Evolutionary conservation across 92 coral and sea anemone genomes (phyloP).

Genomic region (Muricea muricata): DNA sequence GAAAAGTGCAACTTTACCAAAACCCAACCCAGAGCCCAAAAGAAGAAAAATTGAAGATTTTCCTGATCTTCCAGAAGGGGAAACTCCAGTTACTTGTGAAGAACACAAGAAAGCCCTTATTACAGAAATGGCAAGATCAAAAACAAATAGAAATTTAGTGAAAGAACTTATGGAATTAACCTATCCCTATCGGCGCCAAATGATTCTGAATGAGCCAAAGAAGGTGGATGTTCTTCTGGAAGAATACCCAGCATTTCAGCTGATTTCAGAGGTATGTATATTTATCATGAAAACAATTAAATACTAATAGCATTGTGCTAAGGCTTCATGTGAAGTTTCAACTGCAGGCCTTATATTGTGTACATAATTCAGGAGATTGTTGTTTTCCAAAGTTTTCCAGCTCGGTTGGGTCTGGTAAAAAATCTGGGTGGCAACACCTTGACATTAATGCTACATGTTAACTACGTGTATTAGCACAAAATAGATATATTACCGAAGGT

Average conservation of each 20-base stretch:
- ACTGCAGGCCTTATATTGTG: no score
- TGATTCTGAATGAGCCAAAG: background rate
- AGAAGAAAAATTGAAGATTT: background rate
- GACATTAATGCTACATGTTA: no score
- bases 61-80: slow-evolving; percentile 24
- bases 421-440: no score
- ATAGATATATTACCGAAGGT: no score
- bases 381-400: no score
- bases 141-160: background rate
- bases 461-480: no score
- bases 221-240: background rate
- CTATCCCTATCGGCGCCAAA: background rate
- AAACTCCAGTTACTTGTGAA: slow-evolving; percentile 21
- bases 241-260: slow-evolving; percentile 11
- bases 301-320: background rate
- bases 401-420: no score
- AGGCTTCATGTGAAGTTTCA: no score
- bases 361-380: no score
- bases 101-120: background rate
- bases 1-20: no score
- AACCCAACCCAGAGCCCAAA: background rate
- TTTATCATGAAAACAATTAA: no score
- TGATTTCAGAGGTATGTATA: slow-evolving; percentile 23
- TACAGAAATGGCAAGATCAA: slow-evolving; percentile 21
- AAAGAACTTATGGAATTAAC: slow-evolving; percentile 18